phyloP scores from a whole-genome alignment of 2,888 invertebrate species.

The Saturnia japonica region DNA sequence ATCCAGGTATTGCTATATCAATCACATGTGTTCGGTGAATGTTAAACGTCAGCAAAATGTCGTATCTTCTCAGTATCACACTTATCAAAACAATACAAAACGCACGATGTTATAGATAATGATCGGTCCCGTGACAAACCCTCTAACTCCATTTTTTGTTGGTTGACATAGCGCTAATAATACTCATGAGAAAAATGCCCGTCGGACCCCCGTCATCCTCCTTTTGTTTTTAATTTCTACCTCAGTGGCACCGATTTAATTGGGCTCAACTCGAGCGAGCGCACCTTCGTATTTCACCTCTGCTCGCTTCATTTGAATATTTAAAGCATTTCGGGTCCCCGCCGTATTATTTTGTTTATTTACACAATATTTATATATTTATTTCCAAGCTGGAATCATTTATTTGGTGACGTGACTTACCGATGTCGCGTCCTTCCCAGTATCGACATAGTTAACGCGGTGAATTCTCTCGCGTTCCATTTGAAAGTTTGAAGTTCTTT shows the following conservation, averaged over 20 bases:
- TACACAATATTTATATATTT: slow-evolving; percentile 81
- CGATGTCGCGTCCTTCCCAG: slow-evolving; percentile 80
- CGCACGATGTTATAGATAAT: slow-evolving; percentile 77
- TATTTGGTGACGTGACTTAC: slow-evolving; percentile 81
- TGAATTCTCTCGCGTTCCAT: slow-evolving; percentile 79
- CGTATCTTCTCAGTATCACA: slow-evolving; percentile 61
- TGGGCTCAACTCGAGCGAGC: slow-evolving; percentile 79
- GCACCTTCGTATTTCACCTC: slow-evolving; percentile 82
- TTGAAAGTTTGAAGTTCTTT: slow-evolving; percentile 73
- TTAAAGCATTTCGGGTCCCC: slow-evolving; percentile 79
- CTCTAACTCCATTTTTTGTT: slow-evolving; percentile 76
- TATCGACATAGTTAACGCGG: slow-evolving; percentile 81
- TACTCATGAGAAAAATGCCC: slow-evolving; percentile 82
- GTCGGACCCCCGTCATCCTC: slow-evolving; percentile 76
- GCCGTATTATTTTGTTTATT: slow-evolving; percentile 78
- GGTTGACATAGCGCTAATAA: slow-evolving; percentile 81
- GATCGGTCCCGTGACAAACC: slow-evolving; percentile 74
- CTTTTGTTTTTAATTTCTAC: slow-evolving; percentile 83
- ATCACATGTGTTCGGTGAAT: slow-evolving; percentile 66
- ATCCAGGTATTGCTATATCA: slow-evolving; percentile 51
- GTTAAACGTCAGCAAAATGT: slow-evolving; percentile 74
- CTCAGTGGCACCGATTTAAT: slow-evolving; percentile 83
- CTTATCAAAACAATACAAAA: slow-evolving; percentile 81
- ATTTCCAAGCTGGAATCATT: slow-evolving; percentile 76
- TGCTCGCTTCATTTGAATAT: slow-evolving; percentile 81